These are phyloP conservation scores for Irena cyanogastra DNA, from an alignment of 2,113 vertebrate genomes.

Conservation along the genomic window DNA sequence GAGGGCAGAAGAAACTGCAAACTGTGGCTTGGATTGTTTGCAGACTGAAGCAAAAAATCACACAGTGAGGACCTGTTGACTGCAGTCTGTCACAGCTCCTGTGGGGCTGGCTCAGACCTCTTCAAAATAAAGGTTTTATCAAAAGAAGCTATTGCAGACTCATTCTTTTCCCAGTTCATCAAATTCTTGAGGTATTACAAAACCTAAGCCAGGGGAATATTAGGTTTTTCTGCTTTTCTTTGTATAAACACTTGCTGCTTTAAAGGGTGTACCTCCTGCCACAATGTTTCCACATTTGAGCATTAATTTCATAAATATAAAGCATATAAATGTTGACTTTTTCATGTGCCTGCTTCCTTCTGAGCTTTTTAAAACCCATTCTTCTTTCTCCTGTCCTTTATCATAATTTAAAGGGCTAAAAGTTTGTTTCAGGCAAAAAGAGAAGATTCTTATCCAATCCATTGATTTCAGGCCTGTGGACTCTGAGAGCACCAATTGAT, in stretches of 20 bases:
- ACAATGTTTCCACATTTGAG: background rate
- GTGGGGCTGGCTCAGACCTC: background rate
- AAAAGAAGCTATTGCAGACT: background rate
- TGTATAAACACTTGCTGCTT: background rate
- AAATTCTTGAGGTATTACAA: background rate
- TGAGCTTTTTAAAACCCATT: background rate
- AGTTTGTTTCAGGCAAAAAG: background rate
- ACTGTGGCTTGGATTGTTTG: background rate
- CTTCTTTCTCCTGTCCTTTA: background rate
- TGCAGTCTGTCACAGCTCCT: background rate
- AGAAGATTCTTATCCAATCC: background rate
- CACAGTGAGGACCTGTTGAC: background rate
- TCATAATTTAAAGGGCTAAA: background rate
- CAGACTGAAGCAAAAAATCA: background rate
- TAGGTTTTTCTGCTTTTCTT: background rate
- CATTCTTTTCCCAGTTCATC: background rate
- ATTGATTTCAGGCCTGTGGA: conserved; percentile 1
- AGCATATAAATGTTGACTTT: background rate
- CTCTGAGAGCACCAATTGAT: background rate
- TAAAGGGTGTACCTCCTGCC: background rate
- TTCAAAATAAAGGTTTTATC: background rate
- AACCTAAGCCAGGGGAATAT: background rate
- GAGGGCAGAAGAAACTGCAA: background rate
- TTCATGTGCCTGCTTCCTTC: background rate
- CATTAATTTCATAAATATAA: background rate